Evolutionary conservation across 2,113 vertebrate species (phyloP).

Genomic region (Dicentrarchus labrax): DNA sequence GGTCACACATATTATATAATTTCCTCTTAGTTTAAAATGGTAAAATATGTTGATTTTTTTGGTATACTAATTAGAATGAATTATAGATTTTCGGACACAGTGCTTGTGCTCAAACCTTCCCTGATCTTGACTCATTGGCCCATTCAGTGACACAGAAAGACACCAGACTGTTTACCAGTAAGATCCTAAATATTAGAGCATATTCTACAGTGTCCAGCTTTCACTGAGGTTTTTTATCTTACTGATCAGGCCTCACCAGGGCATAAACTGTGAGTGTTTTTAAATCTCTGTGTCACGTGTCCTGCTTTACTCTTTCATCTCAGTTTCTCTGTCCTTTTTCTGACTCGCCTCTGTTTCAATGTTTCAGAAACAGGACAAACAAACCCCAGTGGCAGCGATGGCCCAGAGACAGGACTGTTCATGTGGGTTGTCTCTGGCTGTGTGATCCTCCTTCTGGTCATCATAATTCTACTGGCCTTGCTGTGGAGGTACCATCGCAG

Average conservation of each 20-base stretch:
- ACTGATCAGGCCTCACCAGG: conserved; percentile 1
- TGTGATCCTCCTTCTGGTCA: conserved; percentile 91
- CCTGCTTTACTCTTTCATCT: conserved; percentile 29
- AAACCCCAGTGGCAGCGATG: conserved; percentile 82
- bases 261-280: conserved; percentile 24
- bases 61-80: not conserved
- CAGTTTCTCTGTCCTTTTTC: not conserved
- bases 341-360: conserved; percentile 38
- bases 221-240: conserved; percentile 18
- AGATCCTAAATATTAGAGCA: conserved; percentile 36
- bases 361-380: conserved; percentile 83
- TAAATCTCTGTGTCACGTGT: conserved; percentile 1
- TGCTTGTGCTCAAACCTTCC: not conserved
- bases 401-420: conserved; percentile 91
- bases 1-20: not conserved
- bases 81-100: not conserved
- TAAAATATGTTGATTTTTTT: not conserved
- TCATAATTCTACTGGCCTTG: conserved; percentile 87
- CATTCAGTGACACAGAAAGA: not conserved
- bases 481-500: conserved; percentile 89
- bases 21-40: not conserved
- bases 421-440: conserved; percentile 91
- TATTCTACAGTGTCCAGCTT: not conserved
- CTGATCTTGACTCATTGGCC: not conserved
- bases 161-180: conserved; percentile 18